Conservation (phyloP, 37 sponge, comb jelly and placozoan genomes). For the Haliclona indistincta region DNA sequence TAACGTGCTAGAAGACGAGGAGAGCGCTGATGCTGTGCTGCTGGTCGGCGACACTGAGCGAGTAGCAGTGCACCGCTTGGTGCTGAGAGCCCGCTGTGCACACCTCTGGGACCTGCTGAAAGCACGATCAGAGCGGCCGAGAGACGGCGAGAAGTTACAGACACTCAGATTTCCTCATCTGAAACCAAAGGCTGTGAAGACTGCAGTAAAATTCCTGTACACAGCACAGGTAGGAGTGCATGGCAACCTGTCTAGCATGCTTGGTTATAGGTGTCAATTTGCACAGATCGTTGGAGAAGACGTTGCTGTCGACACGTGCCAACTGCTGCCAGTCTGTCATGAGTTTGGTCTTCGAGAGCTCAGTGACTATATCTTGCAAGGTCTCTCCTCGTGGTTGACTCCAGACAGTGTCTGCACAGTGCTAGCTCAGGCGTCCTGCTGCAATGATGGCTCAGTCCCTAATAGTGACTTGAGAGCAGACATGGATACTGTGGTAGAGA, state of each 20-base stretch:
- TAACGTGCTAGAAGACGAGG: conserved; percentile 14
- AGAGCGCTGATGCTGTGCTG: conserved; percentile 43
- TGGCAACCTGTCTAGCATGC: background rate
- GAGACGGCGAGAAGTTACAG: background rate
- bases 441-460: background rate
- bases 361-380: conserved; percentile 27
- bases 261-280: conserved; percentile 8
- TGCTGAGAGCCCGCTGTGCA: conserved; percentile 58
- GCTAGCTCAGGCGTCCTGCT: background rate
- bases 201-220: conserved; percentile 66
- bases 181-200: conserved; percentile 15
- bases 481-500: conserved; percentile 26
- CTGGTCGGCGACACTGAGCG: conserved; percentile 25
- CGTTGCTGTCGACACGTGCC: background rate
- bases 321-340: conserved; percentile 2
- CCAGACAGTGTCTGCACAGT: conserved; percentile 42
- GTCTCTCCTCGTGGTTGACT: conserved; percentile 23
- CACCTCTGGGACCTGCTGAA: conserved; percentile 38
- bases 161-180: conserved; percentile 8
- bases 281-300: conserved; percentile 21
- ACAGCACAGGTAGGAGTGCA: conserved; percentile 73
- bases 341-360: conserved; percentile 52
- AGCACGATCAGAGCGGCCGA: conserved; percentile 18
- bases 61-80: conserved; percentile 37
- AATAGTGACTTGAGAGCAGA: background rate